Evolutionary conservation across 2,797 vertebrate species (phyloP), one percentile per base, ranked within the genome.

Genomic region (Chromis chromis): DNA sequence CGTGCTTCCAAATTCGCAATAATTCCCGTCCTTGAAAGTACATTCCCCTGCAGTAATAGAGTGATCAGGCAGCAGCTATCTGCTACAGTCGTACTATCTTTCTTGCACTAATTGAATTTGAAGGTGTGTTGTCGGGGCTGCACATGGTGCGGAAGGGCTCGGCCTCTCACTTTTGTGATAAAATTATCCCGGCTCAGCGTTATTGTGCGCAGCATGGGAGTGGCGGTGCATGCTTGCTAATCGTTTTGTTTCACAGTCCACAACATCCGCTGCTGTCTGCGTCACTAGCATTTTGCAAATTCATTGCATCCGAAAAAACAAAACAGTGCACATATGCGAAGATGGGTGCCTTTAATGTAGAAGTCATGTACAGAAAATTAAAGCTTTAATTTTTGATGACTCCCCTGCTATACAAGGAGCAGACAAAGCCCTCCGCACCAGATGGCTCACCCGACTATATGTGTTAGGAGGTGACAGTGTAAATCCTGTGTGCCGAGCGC

Each of bases 101-200:
- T 76, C 66, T 77, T 11, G 16, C 31, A 54, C 78, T 90, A 87
- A 88, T 88, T 88, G 77, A 89, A 91, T 91, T 78, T 59, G 74
- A 85, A 66, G 83, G 70, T 75, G 74, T 76, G 49, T 64, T 83
- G 76, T 74, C 78, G 65, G 25, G 19, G 74, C 67, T 66, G 66
- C 74, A 63, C 33, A 28, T 67, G 31, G 36, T 42, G 33, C 22
- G 50, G 59, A 63, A 58, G 59, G 49, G 24, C 53, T 71, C 19
- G 33, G 64, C 70, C 64, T 63, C 68, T 73, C 4, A 21, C 67
- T 56, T 81, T 42, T 69, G 56, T 71, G 62, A 77, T 85, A 39
- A 81, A 82, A 80, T 48, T 11, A 36, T 62, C 70, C 55, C 36
- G 33, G 46, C 70, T 79, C 69, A 76, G 73, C 50, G 12, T 62